phyloP scores from a whole-genome alignment of 2,888 invertebrate genomes.

The Dendrolimus pini region DNA sequence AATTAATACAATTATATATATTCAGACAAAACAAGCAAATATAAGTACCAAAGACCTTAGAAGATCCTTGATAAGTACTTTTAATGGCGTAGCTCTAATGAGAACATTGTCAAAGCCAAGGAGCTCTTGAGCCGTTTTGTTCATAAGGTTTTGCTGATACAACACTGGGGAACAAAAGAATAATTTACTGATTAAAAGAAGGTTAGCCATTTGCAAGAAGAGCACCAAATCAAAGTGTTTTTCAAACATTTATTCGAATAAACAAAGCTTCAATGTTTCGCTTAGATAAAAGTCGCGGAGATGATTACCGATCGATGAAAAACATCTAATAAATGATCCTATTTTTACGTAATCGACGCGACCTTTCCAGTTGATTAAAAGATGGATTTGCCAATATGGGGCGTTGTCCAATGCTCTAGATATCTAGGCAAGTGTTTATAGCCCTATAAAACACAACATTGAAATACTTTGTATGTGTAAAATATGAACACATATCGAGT shows the following conservation, averaged over 20 bases:
- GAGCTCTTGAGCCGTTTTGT: constrained; percentile 2
- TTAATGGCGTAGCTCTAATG: not conserved
- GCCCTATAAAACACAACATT: not conserved
- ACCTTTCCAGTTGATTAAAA: constrained; percentile 38
- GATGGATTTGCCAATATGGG: constrained; percentile 37
- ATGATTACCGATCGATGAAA: constrained; percentile 16
- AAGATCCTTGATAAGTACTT: not conserved
- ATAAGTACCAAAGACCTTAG: too few species aligned
- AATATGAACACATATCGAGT: too few species aligned
- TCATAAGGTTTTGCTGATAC: not conserved
- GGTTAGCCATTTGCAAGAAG: not conserved
- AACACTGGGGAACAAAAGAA: not conserved
- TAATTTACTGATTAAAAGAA: not conserved
- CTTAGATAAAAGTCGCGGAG: constrained; percentile 9
- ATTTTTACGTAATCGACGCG: constrained; percentile 30
- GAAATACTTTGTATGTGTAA: not conserved
- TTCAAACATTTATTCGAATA: constrained; percentile 11
- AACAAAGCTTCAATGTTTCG: constrained; percentile 17
- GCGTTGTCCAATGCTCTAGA: constrained; percentile 7
- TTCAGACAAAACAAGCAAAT: too few species aligned
- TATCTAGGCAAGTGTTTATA: constrained; percentile 1
- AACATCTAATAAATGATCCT: constrained; percentile 27
- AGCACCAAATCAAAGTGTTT: not conserved
- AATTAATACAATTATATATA: too few species aligned
- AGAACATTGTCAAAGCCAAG: constrained; percentile 7